These are phyloP conservation scores for Eretmocerus hayati DNA, from an alignment of 2,888 invertebrate genomes.

Conservation along the genomic window DNA sequence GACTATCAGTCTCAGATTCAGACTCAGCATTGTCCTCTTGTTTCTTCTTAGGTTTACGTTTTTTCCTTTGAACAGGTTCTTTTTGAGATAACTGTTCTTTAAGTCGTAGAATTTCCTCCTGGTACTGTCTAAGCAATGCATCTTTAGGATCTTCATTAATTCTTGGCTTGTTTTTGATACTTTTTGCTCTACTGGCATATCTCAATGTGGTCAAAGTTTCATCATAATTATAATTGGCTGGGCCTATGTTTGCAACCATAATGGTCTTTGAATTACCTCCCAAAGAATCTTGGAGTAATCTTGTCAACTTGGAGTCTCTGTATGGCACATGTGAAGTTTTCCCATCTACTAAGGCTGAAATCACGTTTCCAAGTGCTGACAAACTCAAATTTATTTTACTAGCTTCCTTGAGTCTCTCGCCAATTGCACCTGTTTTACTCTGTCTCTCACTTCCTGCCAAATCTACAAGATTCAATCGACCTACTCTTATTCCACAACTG, in stretches of 20 bases:
- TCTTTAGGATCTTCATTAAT: conserved; percentile 99
- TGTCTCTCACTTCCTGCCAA: conserved; percentile 97
- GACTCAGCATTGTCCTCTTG: conserved; percentile 47
- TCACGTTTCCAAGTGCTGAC: conserved; percentile 96
- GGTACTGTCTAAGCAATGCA: conserved; percentile 89
- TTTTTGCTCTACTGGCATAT: conserved; percentile 95
- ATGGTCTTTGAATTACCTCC: conserved; percentile 99
- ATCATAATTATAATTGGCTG: conserved; percentile 95
- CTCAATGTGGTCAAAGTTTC: conserved; percentile 94
- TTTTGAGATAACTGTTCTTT: conserved; percentile 45
- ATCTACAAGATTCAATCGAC: conserved; percentile 95
- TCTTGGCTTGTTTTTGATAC: conserved; percentile 96
- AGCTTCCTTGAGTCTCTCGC: conserved; percentile 88
- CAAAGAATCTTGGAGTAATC: conserved; percentile 92
- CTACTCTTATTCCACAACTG: conserved; percentile 60
- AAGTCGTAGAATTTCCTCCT: conserved; percentile 83
- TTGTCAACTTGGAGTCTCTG: conserved; percentile 92
- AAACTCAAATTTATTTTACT: conserved; percentile 95
- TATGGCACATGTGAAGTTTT: conserved; percentile 95
- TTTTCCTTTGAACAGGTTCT: conserved; percentile 45
- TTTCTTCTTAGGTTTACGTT: conserved; percentile 48
- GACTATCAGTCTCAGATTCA: conserved; percentile 42
- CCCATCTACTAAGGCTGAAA: conserved; percentile 89
- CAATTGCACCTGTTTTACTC: conserved; percentile 92
- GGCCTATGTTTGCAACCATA: conserved; percentile 99